phyloP scores from a whole-genome alignment of 2,797 vertebrate genomes.

The Falco berigora region DNA sequence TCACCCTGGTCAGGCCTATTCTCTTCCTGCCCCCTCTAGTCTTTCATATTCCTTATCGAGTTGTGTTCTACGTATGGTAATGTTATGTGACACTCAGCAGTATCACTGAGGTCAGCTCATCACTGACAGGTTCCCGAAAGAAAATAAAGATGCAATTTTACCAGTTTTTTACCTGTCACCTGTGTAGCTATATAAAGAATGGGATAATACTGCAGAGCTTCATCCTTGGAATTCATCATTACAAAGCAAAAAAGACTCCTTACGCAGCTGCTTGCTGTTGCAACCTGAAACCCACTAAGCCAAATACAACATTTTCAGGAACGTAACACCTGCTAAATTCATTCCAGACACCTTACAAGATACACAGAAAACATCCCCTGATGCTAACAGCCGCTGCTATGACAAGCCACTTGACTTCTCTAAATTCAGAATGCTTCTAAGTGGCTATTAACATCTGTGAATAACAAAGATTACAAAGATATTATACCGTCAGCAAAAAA shows the following conservation, averaged over 20 bases:
- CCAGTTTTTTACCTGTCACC: not conserved
- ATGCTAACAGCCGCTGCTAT: not conserved
- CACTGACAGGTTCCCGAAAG: not conserved
- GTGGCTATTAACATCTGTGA: not conserved
- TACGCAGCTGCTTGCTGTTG: not conserved
- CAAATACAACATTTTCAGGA: not conserved
- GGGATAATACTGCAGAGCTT: not conserved
- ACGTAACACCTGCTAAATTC: not conserved
- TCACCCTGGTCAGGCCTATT: not conserved
- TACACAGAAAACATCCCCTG: not conserved
- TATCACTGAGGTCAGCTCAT: not conserved
- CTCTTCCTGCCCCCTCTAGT: not conserved
- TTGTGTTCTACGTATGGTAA: not conserved
- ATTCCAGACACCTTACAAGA: not conserved
- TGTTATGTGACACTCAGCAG: not conserved
- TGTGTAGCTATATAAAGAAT: not conserved
- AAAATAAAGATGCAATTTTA: not conserved
- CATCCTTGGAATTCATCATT: not conserved
- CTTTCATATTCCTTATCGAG: not conserved
- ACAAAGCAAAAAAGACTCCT: not conserved
- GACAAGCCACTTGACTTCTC: not conserved
- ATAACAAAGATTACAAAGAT: not conserved
- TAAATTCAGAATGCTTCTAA: not conserved
- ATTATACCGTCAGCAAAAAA: not conserved
- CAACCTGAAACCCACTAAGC: not conserved